phyloP scores from a whole-genome alignment of 30 jellyfish, hydroid and myxozoan species.

The Pelagia noctiluca region DNA sequence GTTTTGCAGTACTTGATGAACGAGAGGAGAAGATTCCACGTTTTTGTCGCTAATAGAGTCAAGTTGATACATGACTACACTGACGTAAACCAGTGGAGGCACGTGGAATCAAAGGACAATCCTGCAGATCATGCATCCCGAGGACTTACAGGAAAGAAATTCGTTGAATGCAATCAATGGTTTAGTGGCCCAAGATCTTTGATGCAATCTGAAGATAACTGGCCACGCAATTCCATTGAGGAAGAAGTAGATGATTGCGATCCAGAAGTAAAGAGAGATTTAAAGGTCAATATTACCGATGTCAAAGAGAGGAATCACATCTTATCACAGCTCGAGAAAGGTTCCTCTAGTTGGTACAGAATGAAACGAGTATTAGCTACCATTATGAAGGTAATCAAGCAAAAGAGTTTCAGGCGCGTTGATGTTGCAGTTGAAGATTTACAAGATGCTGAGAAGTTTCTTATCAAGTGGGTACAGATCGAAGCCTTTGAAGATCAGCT shows the following conservation, averaged over 20 bases:
- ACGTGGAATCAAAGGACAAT: slow-evolving; percentile 19
- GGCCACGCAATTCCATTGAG: not conserved
- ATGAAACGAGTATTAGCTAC: slow-evolving; percentile 29
- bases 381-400: not conserved
- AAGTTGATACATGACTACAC: not conserved
- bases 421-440: slow-evolving; percentile 19
- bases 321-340: slow-evolving; percentile 6
- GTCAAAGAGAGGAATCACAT: slow-evolving; percentile 28
- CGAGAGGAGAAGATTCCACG: slow-evolving; percentile 45
- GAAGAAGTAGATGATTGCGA: slow-evolving; percentile 16
- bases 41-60: slow-evolving; percentile 5
- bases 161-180: slow-evolving; percentile 15
- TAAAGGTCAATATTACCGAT: not conserved
- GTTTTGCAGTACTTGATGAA: slow-evolving; percentile 29
- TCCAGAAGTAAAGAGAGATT: slow-evolving; percentile 26
- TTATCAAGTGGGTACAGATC: slow-evolving; percentile 32
- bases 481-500: slow-evolving; percentile 19
- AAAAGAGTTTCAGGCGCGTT: not conserved
- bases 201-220: not conserved
- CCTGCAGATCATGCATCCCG: slow-evolving; percentile 48
- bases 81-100: slow-evolving; percentile 8
- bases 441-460: slow-evolving; percentile 24
- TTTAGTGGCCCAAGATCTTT: slow-evolving; percentile 30
- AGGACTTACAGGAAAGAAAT: slow-evolving; percentile 36
- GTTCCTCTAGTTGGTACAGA: slow-evolving; percentile 19